These are phyloP conservation scores for Myotis planiceps DNA, from an alignment of 2,797 vertebrate species.

Conservation along the genomic window DNA sequence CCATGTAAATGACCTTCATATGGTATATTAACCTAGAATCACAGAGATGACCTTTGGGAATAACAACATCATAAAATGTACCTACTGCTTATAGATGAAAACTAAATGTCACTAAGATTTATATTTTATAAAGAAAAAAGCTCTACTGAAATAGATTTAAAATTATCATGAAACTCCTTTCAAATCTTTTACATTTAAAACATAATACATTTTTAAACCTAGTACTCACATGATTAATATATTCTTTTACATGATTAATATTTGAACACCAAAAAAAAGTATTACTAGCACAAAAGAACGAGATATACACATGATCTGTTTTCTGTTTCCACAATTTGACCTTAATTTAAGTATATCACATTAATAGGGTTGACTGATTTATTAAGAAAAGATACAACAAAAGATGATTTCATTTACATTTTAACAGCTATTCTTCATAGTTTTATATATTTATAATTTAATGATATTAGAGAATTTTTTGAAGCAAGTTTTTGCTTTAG, in stretches of 20 bases:
- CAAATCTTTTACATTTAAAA: conserved; percentile 35
- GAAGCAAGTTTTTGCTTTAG: conserved; percentile 40
- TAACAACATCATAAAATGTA: conserved; percentile 73
- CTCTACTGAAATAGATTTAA: conserved; percentile 43
- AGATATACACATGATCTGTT: background rate
- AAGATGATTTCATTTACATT: conserved; percentile 45
- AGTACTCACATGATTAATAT: conserved; percentile 62
- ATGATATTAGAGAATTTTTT: conserved; percentile 38
- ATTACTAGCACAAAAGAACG: conserved; percentile 9
- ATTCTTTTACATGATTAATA: conserved; percentile 42
- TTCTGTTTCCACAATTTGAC: conserved; percentile 41
- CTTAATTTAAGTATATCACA: conserved; percentile 34
- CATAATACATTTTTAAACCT: conserved; percentile 44
- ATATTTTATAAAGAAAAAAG: conserved; percentile 31
- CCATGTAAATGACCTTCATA: conserved; percentile 78
- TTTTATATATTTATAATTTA: conserved; percentile 32
- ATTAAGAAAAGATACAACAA: conserved; percentile 48
- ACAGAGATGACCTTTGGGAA: conserved; percentile 65
- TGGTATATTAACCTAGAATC: conserved; percentile 75
- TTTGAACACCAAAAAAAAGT: conserved; percentile 51
- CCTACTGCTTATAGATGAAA: conserved; percentile 71
- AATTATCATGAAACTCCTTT: conserved; percentile 36
- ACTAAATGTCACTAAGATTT: conserved; percentile 40
- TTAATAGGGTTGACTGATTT: background rate
- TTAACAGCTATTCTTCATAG: conserved; percentile 22